phyloP scores from a whole-genome alignment of 2,113 vertebrate species.

The Rhea pennata region DNA sequence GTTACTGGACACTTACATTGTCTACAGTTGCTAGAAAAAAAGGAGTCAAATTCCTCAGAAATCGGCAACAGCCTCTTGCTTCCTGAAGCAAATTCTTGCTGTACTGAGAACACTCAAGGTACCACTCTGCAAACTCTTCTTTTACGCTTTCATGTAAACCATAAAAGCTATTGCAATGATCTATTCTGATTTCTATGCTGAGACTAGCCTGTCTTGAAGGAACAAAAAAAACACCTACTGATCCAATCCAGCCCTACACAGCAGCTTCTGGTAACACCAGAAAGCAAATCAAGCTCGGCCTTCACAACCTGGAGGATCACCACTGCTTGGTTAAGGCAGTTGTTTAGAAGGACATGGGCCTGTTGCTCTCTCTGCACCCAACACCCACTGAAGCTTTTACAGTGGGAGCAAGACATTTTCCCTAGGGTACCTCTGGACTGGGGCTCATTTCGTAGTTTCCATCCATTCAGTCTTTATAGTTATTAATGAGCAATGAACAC shows the following conservation, averaged over 20 bases:
- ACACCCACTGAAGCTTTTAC: background rate
- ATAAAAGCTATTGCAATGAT: background rate
- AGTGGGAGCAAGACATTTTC: background rate
- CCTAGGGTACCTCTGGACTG: background rate
- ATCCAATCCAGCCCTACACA: background rate
- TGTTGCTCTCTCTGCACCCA: background rate
- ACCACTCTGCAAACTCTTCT: background rate
- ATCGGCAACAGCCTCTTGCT: background rate
- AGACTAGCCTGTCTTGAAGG: background rate
- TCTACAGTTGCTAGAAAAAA: background rate
- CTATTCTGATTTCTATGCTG: background rate
- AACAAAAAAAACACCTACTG: background rate
- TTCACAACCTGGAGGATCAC: no score
- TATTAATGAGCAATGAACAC: background rate
- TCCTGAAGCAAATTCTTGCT: background rate
- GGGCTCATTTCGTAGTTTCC: background rate
- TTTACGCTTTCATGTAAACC: background rate
- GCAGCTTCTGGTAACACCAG: background rate
- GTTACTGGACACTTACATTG: background rate
- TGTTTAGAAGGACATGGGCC: no score
- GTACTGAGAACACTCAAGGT: no score
- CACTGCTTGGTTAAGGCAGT: background rate
- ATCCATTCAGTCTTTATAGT: background rate
- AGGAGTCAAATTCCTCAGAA: background rate
- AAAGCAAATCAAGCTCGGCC: background rate